Evolutionary conservation across 23 tunicate genomes (phyloP).

Genomic region (Botrylloides violaceus): DNA sequence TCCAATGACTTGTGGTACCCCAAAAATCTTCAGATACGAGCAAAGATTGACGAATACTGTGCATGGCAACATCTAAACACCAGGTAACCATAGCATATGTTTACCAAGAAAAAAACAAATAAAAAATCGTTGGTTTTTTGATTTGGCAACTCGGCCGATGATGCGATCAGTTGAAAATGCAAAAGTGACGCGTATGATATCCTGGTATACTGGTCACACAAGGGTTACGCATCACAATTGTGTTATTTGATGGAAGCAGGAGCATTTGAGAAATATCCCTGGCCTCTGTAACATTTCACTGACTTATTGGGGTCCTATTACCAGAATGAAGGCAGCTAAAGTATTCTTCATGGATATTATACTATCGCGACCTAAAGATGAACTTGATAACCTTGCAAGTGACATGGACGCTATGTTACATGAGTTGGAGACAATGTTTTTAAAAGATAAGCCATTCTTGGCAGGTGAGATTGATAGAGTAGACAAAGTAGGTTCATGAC

Average conservation of each 20-base stretch:
- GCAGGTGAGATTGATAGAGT: slow-evolving; percentile 46
- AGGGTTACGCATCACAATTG: too few species aligned
- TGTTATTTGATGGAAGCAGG: too few species aligned
- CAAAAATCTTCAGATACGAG: slow-evolving; percentile 20
- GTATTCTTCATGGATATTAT: slow-evolving; percentile 52
- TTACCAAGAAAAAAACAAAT: background rate
- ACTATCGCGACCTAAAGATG: background rate
- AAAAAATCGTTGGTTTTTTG: background rate
- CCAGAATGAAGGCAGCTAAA: slow-evolving; percentile 31
- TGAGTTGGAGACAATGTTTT: slow-evolving; percentile 53
- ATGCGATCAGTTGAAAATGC: background rate
- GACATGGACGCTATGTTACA: slow-evolving; percentile 70
- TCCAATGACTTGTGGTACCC: slow-evolving; percentile 41
- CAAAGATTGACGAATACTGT: slow-evolving; percentile 63
- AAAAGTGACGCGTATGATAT: background rate
- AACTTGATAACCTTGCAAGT: slow-evolving; percentile 16
- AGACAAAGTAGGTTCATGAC: too few species aligned
- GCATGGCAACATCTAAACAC: slow-evolving; percentile 76
- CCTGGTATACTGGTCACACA: too few species aligned
- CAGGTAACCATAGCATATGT: slow-evolving; percentile 38
- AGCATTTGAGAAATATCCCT: too few species aligned
- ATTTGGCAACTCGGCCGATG: background rate
- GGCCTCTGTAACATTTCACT: too few species aligned
- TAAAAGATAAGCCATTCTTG: slow-evolving; percentile 41
- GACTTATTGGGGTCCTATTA: too few species aligned